These are phyloP conservation scores for Characodon lateralis DNA, from an alignment of 2,797 vertebrate genomes.

Conservation along the genomic window DNA sequence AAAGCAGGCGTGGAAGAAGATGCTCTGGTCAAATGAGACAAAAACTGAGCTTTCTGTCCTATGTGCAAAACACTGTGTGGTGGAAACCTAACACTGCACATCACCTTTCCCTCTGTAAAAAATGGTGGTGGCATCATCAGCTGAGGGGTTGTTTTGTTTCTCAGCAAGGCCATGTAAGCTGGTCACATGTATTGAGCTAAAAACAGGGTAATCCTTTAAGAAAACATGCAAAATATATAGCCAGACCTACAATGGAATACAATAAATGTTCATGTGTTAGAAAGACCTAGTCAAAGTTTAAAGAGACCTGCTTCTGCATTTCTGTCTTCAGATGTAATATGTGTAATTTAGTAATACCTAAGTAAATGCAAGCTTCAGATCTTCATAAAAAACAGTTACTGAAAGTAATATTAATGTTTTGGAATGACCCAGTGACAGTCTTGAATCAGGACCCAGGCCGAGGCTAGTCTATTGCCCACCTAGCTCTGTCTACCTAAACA, in stretches of 20 bases:
- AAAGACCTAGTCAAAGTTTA: no score
- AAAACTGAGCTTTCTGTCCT: neutral
- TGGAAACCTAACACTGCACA: neutral
- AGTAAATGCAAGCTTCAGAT: slow-evolving; percentile 57
- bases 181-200: neutral
- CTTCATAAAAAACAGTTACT: neutral
- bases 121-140: neutral
- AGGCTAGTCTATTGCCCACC: neutral
- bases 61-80: neutral
- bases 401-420: no score
- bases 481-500: slow-evolving; percentile 7
- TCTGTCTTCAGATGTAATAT: slow-evolving; percentile 21
- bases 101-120: no score
- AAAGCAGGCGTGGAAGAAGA: no score
- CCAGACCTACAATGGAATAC: no score
- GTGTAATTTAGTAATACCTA: slow-evolving; percentile 53
- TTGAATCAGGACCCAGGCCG: no score
- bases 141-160: neutral
- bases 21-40: neutral
- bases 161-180: neutral
- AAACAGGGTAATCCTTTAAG: no score
- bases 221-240: no score
- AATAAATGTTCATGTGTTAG: no score
- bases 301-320: neutral
- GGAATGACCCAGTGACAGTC: no score